Base-by-base conservation (phyloP, 2,797 vertebrate genomes). In the Saxicola maurus region DNA sequence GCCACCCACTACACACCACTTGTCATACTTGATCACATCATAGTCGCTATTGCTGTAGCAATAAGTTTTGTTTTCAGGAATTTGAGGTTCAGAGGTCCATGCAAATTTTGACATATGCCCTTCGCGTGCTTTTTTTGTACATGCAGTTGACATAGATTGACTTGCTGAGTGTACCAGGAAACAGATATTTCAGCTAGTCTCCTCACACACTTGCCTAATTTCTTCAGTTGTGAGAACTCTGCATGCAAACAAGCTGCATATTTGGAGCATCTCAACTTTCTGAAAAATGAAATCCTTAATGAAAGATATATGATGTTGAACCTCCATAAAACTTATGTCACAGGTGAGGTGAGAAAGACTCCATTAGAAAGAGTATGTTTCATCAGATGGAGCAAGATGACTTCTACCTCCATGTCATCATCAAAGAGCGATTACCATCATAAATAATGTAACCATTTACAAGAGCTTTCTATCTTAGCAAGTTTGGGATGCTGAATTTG, bases 241-340 rank as follows among this genome's bases (percentile, higher is more conserved):
- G 76, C 48, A 45, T 55, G 67, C 81, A 89, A 92, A 91, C 53
- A 60, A 89, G 64, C 40, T 37, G 23, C 31, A 13, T 23, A 18
- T 72, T 86, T 48, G 60, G 35, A 93, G 55, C 51, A 80, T 30
- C 69, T 76, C 69, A 85, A 16, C 57, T 77, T 92, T 42, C 82
- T 88, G 75, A 95, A 86, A 93, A 95, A 89, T 24, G 0, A 76
- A 89, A 80, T 72, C 73, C 60, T 68, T 67, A 72, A 78, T 4
- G 62, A 74, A 77, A 30, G 77, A 51, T 66, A 53, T 7, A 31
- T 31, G 51, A 88, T 37, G 69, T 3, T 55, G 64, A 93, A 76
- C 38, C 42, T 92, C 66, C 28, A 9, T 43, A 53, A 79, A 81
- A 75, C n/a, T 60, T 66, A 61, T 19, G 13, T 35, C 60, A 71